Base-by-base conservation (phyloP, 2,113 vertebrate genomes). In the Ivindomyrus marchei region DNA sequence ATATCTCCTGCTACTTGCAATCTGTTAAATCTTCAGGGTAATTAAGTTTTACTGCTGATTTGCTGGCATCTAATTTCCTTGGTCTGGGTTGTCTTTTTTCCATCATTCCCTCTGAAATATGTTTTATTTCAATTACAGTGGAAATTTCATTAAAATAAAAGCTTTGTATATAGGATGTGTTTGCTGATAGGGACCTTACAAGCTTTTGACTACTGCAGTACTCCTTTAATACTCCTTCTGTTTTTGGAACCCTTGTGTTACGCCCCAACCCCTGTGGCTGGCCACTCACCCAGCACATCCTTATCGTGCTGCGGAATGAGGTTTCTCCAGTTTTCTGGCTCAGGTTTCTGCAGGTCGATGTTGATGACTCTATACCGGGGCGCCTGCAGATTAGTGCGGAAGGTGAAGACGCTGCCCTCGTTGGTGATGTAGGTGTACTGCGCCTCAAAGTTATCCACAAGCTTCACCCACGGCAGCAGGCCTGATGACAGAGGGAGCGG, bases 361-460 rank as follows among this genome's bases (percentile, higher is more conserved):
- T 95, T 96, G 91, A 96, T 93, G 52, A 96, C 92, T 0, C 93
- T 27, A 92, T 96, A 96, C 0, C 95, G 95, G 19, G 95, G 95
- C 0, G 96, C 93, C 0, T 96, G 91, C 91, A 95, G 91, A 93
- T 96, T 96, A 47, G 96, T 96, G 89, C 86, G 94, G 92, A 96
- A 95, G 0, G 95, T 95, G 91, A 96, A 96, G 0, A 96, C 91
- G 0, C 84, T 93, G 4, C 90, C 95, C 88, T 96, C 96, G 1
- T 95, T 96, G 91, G 96, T 96, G 89, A 96, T 45, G 27, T 96
- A 96, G 0, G 92, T 92, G 92, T 94, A 96, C 92, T 96, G 95
- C 21, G 96, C 96, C 0, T 96, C 94, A 52, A 96, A 96, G 90
- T 94, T 95, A 85, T 96, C 94, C 52, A 96, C 94, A 17, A 97